Percentiles rank a stretch among this genome's conserved stretches.
Conservation (phyloP, 1,140 invertebrate species). For the Polypedilum pembai region DNA sequence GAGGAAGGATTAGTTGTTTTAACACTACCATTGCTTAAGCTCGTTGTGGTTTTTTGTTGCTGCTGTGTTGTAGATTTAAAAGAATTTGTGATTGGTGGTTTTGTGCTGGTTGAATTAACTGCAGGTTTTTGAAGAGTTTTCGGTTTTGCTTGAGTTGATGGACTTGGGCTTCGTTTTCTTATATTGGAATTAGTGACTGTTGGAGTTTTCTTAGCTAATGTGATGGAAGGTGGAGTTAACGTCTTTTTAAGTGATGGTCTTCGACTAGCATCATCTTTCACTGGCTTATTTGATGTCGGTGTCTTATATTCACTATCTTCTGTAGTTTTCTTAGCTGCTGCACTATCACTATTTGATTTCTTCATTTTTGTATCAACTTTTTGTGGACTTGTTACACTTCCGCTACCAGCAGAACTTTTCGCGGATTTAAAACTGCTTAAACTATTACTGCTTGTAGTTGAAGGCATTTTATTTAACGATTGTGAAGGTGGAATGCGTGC, state of each 20-base stretch:
- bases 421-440: conserved; percentile 30
- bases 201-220: background rate
- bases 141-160: background rate
- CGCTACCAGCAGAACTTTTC: conserved; percentile 26
- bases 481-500: conserved; percentile 59
- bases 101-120: background rate
- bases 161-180: background rate
- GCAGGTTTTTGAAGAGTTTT: background rate
- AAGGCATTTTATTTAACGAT: conserved; percentile 41
- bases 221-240: background rate
- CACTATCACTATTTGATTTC: conserved; percentile 29
- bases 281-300: conserved; percentile 35
- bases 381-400: background rate
- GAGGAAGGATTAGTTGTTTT: conserved; percentile 30
- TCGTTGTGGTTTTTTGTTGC: conserved; percentile 31
- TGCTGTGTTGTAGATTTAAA: background rate
- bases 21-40: conserved; percentile 30
- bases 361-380: conserved; percentile 23
- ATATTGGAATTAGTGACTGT: background rate
- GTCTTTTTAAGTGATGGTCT: background rate
- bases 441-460: conserved; percentile 31
- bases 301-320: conserved; percentile 34
- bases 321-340: conserved; percentile 30
- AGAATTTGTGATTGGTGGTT: background rate
- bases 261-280: background rate